Evolutionary conservation across 2,888 invertebrate species (phyloP), one percentile per base, ranked within the genome.

Genomic region (Erebia ligea): DNA sequence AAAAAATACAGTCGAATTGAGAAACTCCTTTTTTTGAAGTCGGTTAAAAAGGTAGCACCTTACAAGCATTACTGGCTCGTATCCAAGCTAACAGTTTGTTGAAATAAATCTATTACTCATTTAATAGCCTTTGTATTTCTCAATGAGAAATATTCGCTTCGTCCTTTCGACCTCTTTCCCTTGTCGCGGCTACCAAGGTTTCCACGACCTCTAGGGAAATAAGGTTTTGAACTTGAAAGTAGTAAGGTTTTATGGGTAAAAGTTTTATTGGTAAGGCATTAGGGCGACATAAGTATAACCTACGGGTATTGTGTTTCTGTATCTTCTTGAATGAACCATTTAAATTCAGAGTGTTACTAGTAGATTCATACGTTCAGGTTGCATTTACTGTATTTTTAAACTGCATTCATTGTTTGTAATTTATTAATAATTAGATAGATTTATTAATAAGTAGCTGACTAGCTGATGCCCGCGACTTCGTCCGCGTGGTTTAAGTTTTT

Each of bases 1-100:
- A n/a, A n/a, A n/a, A n/a, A n/a, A n/a, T n/a, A n/a, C n/a, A n/a
- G n/a, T n/a, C n/a, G n/a, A n/a, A n/a, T n/a, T n/a, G n/a, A n/a
- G n/a, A n/a, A n/a, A n/a, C n/a, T n/a, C n/a, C n/a, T n/a, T n/a
- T n/a, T n/a, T n/a, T n/a, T n/a, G n/a, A n/a, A n/a, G n/a, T n/a
- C n/a, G n/a, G n/a, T n/a, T n/a, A 25, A 34, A 34, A 34, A 34
- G 34, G 34, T 42, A 42, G 10, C 42, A 10, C 10, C 5, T 63
- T 17, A 25, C 67, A 52, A 57, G 63, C 54, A 52, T 67, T 71
- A 71, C 70, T 71, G 70, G 70, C 70, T 21, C 52, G 13, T 42
- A 42, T 67, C 70, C 70, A 71, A 67, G 17, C 62, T 57, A 21
- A 67, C 56, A 42, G 57, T n/a, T 64, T 25, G 34, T 48, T 13